These are phyloP conservation scores for Eupsilia transversa DNA, from an alignment of 2,888 invertebrate genomes.

Conservation along the genomic window DNA sequence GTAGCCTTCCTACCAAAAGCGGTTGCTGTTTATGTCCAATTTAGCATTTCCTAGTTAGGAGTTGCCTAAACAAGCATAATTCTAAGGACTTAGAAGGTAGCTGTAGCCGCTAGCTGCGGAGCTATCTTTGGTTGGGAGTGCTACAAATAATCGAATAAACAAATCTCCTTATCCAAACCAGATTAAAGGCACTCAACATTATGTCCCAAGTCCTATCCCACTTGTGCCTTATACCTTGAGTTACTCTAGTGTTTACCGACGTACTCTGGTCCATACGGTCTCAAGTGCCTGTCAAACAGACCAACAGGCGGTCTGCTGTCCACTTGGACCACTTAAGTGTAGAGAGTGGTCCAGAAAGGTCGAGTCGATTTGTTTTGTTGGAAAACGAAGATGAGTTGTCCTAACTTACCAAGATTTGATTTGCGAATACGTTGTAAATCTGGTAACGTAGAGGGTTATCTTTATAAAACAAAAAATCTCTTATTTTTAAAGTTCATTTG, in stretches of 20 bases:
- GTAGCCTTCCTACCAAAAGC: neutral
- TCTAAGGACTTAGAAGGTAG: neutral
- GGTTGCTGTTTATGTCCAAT: neutral
- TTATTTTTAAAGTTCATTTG: neutral
- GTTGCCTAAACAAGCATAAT: neutral
- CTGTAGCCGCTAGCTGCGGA: neutral
- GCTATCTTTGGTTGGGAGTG: too few relatives aligned
- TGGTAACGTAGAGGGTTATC: neutral
- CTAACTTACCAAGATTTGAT: neutral
- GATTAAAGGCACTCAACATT: constrained; percentile 6
- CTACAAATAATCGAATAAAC: neutral
- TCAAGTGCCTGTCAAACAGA: constrained; percentile 41
- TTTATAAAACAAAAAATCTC: neutral
- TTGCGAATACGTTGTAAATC: neutral
- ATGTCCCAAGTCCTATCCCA: neutral
- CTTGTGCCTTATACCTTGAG: neutral
- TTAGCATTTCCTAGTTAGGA: neutral
- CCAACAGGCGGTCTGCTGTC: constrained; percentile 33
- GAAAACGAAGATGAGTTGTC: neutral
- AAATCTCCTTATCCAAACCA: neutral
- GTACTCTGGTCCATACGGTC: constrained; percentile 19
- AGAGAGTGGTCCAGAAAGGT: constrained; percentile 6
- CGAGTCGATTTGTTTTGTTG: constrained; percentile 1
- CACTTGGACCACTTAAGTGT: constrained; percentile 17
- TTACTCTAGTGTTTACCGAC: constrained; percentile 32